Percentiles rank a stretch among this genome's conserved stretches.
phyloP scores from a whole-genome alignment of 2,797 vertebrate genomes.

The Pelodytes ibericus region DNA sequence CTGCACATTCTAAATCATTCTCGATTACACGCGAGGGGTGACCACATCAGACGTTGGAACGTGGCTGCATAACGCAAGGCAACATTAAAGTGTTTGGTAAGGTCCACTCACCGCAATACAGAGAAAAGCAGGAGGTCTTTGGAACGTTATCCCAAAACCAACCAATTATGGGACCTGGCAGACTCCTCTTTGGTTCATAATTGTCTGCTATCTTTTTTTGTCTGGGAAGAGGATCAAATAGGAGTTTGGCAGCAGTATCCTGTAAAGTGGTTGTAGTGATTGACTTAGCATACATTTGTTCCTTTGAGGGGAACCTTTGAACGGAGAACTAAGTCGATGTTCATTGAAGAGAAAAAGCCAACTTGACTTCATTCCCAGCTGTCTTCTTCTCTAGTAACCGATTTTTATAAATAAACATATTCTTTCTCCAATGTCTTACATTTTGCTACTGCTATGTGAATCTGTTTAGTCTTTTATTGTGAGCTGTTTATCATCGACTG shows the following conservation, averaged over 20 bases:
- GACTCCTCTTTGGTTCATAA: constrained; percentile 35
- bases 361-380: constrained; percentile 6
- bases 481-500: no score
- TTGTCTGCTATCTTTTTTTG: constrained; percentile 54
- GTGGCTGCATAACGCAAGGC: constrained; percentile 14
- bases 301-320: constrained; percentile 33
- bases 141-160: constrained; percentile 41
- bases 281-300: constrained; percentile 30
- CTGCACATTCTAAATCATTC: constrained; percentile 18
- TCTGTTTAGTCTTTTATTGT: background rate
- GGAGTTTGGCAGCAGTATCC: constrained; percentile 31
- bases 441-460: constrained; percentile 14
- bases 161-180: constrained; percentile 52
- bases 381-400: constrained; percentile 22
- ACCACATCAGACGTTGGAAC: constrained; percentile 49
- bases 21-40: constrained; percentile 5
- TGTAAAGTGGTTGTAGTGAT: constrained; percentile 22
- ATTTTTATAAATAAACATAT: constrained; percentile 1
- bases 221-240: constrained; percentile 54
- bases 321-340: constrained; percentile 5
- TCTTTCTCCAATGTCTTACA: background rate
- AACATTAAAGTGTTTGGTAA: constrained; percentile 41
- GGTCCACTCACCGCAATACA: constrained; percentile 38
- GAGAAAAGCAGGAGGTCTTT: constrained; percentile 47
- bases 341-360: constrained; percentile 2